phyloP scores from a whole-genome alignment of 1,140 invertebrate species.

The Bemisia tabaci region DNA sequence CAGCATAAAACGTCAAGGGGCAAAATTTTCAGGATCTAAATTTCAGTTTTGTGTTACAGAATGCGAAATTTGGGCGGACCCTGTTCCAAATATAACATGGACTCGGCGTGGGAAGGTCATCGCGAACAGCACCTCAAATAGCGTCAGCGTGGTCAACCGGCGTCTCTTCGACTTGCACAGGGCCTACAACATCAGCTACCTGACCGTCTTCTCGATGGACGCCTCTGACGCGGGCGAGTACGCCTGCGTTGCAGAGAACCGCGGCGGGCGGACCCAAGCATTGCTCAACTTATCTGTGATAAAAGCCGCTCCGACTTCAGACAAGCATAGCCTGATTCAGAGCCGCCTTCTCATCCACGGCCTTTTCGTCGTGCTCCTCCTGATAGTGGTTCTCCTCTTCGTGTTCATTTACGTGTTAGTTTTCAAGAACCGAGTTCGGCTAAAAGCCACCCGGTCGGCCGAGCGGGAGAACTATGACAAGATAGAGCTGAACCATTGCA shows the following conservation, averaged over 20 bases:
- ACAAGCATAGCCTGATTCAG: slow-evolving; percentile 34
- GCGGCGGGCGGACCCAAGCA: slow-evolving; percentile 51
- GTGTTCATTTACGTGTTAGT: slow-evolving; percentile 43
- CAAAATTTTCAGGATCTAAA: too few relatives aligned
- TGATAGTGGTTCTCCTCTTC: slow-evolving; percentile 41
- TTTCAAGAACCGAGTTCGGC: slow-evolving; percentile 30
- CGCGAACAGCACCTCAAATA: slow-evolving; percentile 31
- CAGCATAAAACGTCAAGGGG: too few relatives aligned
- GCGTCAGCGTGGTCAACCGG: slow-evolving; percentile 37
- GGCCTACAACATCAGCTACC: slow-evolving; percentile 38
- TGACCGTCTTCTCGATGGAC: slow-evolving; percentile 54
- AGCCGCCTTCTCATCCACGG: slow-evolving; percentile 39
- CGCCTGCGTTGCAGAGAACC: slow-evolving; percentile 57
- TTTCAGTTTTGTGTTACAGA: too few relatives aligned
- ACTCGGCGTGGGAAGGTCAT: slow-evolving; percentile 17
- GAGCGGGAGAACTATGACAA: slow-evolving; percentile 50
- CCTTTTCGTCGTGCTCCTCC: slow-evolving; percentile 37
- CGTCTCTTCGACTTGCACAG: slow-evolving; percentile 15
- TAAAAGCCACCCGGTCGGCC: slow-evolving; percentile 30
- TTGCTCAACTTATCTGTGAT: slow-evolving; percentile 50
- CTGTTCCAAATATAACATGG: neutral
- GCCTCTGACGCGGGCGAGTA: slow-evolving; percentile 56
- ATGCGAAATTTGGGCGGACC: neutral
- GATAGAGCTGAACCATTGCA: slow-evolving; percentile 50
- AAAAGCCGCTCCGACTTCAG: slow-evolving; percentile 22